These are phyloP conservation scores for Mimachlamys varia DNA, from an alignment of 2,888 invertebrate species.

Conservation along the genomic window DNA sequence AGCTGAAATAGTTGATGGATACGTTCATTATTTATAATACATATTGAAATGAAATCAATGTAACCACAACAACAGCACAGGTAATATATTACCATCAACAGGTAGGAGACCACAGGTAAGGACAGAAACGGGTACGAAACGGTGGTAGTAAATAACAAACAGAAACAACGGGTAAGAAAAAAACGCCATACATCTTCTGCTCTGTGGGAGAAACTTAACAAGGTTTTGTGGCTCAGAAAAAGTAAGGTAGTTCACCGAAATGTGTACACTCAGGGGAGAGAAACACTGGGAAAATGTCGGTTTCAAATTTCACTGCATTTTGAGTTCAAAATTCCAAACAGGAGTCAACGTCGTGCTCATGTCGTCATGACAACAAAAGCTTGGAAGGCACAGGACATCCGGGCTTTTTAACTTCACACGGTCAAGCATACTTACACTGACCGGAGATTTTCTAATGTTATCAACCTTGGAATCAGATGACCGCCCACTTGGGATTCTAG, in stretches of 20 bases:
- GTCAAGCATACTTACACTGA: conserved; percentile 27
- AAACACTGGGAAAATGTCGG: not conserved
- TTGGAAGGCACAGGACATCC: not conserved
- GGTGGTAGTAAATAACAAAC: not conserved
- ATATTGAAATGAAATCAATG: no score
- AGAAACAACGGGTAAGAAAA: not conserved
- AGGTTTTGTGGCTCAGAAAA: not conserved
- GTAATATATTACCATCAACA: no score
- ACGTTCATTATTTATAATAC: no score
- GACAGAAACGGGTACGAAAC: not conserved
- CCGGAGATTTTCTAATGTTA: conserved; percentile 27
- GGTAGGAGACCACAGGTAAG: no score
- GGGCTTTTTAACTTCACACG: not conserved
- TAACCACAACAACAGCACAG: no score
- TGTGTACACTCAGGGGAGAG: not conserved
- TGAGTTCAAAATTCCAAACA: not conserved
- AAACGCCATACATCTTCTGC: not conserved
- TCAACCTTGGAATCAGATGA: not conserved
- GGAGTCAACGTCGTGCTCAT: not conserved
- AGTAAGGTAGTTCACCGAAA: not conserved
- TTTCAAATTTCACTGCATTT: not conserved
- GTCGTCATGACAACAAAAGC: not conserved
- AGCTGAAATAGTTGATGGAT: no score
- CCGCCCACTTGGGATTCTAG: not conserved
- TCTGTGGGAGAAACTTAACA: not conserved